phyloP scores from a whole-genome alignment of 2,797 vertebrate species.

The Malacoraja senta region DNA sequence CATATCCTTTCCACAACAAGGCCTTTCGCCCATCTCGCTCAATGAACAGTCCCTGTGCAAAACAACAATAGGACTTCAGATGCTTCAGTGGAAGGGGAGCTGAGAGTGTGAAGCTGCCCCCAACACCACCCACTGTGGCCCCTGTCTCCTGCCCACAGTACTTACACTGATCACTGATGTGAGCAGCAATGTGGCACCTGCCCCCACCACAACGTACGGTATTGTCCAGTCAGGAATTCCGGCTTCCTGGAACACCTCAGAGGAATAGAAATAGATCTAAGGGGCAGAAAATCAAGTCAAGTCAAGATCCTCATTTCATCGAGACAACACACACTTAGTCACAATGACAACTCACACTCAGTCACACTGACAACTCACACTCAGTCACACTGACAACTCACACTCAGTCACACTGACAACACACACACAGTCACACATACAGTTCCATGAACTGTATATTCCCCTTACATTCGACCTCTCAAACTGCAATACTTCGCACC shows the following conservation, averaged over 20 bases:
- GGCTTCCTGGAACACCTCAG: slow-evolving; percentile 61
- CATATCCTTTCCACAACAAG: slow-evolving; percentile 61
- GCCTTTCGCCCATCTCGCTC: slow-evolving; percentile 64
- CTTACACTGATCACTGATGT: slow-evolving; percentile 65
- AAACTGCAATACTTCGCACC: no score
- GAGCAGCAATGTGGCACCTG: slow-evolving; percentile 59
- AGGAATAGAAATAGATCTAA: slow-evolving; percentile 74
- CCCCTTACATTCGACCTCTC: no score
- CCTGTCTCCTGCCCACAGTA: slow-evolving; percentile 34
- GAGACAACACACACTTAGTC: neutral
- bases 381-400: no score
- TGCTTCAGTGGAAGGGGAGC: neutral
- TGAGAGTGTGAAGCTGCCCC: neutral
- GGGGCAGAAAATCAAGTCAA: neutral
- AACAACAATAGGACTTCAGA: slow-evolving; percentile 36
- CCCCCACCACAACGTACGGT: slow-evolving; percentile 60
- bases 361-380: no score
- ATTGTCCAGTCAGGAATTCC: slow-evolving; percentile 60
- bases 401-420: no score
- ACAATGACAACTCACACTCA: no score
- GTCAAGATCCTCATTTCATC: neutral
- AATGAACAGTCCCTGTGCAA: slow-evolving; percentile 61
- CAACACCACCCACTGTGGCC: no score
- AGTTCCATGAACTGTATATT: no score
- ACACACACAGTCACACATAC: no score